These are phyloP conservation scores for Limnodromus scolopaceus DNA, from an alignment of 2,797 vertebrate species.

Conservation along the genomic window DNA sequence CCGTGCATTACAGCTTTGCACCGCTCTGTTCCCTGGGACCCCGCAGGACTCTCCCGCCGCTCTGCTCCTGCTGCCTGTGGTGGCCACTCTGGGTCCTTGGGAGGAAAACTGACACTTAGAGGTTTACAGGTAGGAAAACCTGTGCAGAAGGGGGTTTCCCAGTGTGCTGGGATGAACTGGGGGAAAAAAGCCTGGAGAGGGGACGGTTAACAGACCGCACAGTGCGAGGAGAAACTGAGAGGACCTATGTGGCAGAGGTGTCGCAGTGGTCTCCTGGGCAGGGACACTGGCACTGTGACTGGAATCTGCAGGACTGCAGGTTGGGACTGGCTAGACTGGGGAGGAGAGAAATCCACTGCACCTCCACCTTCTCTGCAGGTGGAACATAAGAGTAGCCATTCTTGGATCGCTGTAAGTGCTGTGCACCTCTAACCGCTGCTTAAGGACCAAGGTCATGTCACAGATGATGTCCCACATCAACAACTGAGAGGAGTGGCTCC, in stretches of 20 bases:
- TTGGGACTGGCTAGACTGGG: background rate
- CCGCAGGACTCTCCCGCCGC: rapidly evolving
- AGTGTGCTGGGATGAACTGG: background rate
- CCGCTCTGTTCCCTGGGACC: rapidly evolving
- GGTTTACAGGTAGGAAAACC: background rate
- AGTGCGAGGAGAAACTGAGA: background rate
- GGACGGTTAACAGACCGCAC: background rate
- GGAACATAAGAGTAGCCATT: background rate
- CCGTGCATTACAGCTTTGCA: background rate
- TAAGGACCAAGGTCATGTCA: background rate
- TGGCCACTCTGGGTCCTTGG: rapidly evolving
- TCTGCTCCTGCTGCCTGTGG: background rate
- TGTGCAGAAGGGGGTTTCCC: background rate
- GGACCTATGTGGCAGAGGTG: rapidly evolving
- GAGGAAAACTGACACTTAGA: background rate
- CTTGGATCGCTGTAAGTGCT: background rate
- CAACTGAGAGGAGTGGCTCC: background rate
- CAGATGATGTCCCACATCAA: rapidly evolving
- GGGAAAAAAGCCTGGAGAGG: background rate
- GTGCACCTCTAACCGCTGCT: background rate
- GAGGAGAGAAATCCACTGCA: background rate
- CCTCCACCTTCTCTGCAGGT: background rate
- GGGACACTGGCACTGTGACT: background rate
- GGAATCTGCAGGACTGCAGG: background rate
- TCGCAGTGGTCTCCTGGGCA: background rate